A percentile compares a stretch with the other conserved stretches of the same genome.
These are phyloP conservation scores for Chymomyza caudatula DNA, from an alignment of 2,888 invertebrate genomes.

Conservation along the genomic window DNA sequence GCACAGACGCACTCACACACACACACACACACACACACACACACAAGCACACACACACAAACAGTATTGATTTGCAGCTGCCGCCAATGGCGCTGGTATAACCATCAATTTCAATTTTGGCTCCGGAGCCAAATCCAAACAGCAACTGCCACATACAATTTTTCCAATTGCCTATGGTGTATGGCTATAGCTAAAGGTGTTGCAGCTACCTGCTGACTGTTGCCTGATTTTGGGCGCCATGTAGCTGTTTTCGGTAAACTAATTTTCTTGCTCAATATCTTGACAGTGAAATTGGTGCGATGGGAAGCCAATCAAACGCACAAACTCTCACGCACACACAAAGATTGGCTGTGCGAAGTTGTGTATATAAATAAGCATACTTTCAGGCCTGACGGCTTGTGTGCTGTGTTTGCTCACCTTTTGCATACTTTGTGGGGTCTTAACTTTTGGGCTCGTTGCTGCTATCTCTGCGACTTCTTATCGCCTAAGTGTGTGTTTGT, in stretches of 20 bases:
- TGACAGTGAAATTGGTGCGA: constrained; percentile 76
- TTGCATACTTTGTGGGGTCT: constrained; percentile 16
- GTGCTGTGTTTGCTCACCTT: constrained; percentile 13
- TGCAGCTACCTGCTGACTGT: not conserved
- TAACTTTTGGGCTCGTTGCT: too few species aligned
- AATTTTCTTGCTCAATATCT: constrained; percentile 75
- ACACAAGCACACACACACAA: constrained; percentile 1
- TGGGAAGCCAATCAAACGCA: constrained; percentile 57
- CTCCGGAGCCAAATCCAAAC: constrained; percentile 59
- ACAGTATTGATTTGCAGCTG: constrained; percentile 31
- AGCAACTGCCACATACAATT: constrained; percentile 65
- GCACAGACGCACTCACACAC: constrained; percentile 33
- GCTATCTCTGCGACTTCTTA: not conserved
- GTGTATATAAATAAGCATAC: constrained; percentile 50
- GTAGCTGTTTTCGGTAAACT: constrained; percentile 70
- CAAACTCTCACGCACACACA: constrained; percentile 20
- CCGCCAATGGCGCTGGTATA: constrained; percentile 5
- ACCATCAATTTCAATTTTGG: constrained; percentile 77
- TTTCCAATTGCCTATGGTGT: constrained; percentile 41
- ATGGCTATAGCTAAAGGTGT: not conserved
- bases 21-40: not conserved
- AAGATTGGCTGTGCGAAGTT: constrained; percentile 22
- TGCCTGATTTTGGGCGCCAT: constrained; percentile 6
- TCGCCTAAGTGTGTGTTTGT: constrained; percentile 40
- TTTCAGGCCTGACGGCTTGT: constrained; percentile 27